Conservation (phyloP, 2,888 invertebrate genomes). For the Pardosa pseudoannulata region DNA sequence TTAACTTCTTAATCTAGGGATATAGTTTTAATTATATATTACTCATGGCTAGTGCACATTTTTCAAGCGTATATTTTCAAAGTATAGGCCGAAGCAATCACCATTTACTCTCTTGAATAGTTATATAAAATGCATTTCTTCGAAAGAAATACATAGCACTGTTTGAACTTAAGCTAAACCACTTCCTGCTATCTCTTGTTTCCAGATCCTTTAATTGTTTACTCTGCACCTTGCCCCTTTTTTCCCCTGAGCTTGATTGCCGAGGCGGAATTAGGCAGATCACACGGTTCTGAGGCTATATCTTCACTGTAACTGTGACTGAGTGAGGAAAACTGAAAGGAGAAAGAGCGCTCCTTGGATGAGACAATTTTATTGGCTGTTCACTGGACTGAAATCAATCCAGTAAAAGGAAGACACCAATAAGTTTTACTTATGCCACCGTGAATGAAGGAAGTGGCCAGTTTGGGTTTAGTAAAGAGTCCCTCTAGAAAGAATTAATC, state of each 20-base stretch:
- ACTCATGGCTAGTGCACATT: too few species aligned
- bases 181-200: conserved; percentile 31
- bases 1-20: too few species aligned
- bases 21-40: too few species aligned
- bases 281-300: conserved; percentile 35
- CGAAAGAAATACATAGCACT: conserved; percentile 10
- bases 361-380: conserved; percentile 52
- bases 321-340: conserved; percentile 15
- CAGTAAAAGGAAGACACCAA: conserved; percentile 43
- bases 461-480: conserved; percentile 16
- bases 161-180: conserved; percentile 23
- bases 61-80: too few species aligned
- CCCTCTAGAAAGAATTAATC: conserved; percentile 42
- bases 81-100: too few species aligned
- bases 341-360: conserved; percentile 34
- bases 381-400: conserved; percentile 43
- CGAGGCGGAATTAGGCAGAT: conserved; percentile 35
- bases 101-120: background rate
- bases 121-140: background rate
- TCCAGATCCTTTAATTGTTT: conserved; percentile 41
- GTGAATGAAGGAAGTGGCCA: conserved; percentile 50
- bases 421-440: conserved; percentile 58
- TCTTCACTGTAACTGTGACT: conserved; percentile 29
- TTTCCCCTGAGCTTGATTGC: conserved; percentile 35
- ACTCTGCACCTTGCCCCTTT: conserved; percentile 5